phyloP scores from a whole-genome alignment of 2,113 vertebrate genomes.

The Hippocampus mohnikei region DNA sequence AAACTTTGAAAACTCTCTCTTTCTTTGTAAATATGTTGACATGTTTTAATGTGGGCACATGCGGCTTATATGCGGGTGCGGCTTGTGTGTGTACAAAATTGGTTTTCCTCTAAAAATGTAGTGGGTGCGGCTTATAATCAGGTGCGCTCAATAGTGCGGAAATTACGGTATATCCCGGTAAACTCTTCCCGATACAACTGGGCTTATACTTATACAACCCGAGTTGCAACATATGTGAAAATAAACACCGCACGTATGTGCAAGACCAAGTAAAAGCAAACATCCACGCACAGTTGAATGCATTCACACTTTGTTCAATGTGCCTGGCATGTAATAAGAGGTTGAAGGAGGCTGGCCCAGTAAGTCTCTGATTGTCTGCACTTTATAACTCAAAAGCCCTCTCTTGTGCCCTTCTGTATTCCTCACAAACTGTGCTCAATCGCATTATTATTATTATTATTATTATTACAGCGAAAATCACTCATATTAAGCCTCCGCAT shows the following conservation, averaged over 20 bases:
- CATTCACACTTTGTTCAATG: slow-evolving; percentile 1
- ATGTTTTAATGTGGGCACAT: too few species aligned
- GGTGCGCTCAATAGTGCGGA: too few species aligned
- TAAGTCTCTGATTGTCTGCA: slow-evolving; percentile 20
- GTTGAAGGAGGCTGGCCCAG: slow-evolving; percentile 3
- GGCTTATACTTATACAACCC: slow-evolving; percentile 2
- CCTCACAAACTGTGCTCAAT: slow-evolving; percentile 47
- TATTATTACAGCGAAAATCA: slow-evolving; percentile 60
- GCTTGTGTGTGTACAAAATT: too few species aligned
- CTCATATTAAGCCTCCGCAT: slow-evolving; percentile 58
- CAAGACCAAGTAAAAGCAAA: slow-evolving; percentile 20
- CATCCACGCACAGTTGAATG: slow-evolving; percentile 30
- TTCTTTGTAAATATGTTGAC: too few species aligned
- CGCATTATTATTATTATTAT: slow-evolving; percentile 55
- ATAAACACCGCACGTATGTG: slow-evolving; percentile 16
- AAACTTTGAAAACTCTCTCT: too few species aligned
- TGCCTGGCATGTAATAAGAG: slow-evolving; percentile 7
- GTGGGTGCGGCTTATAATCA: too few species aligned
- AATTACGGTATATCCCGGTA: background rate
- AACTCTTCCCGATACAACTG: background rate
- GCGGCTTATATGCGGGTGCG: too few species aligned
- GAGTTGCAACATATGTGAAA: slow-evolving; percentile 25
- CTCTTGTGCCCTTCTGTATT: slow-evolving; percentile 42
- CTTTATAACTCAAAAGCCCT: slow-evolving; percentile 32
- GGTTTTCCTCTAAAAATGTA: too few species aligned